Percentiles rank a stretch among this genome's conserved stretches.
phyloP scores from a whole-genome alignment of 2,113 vertebrate genomes.

The Corydoras sp. region DNA sequence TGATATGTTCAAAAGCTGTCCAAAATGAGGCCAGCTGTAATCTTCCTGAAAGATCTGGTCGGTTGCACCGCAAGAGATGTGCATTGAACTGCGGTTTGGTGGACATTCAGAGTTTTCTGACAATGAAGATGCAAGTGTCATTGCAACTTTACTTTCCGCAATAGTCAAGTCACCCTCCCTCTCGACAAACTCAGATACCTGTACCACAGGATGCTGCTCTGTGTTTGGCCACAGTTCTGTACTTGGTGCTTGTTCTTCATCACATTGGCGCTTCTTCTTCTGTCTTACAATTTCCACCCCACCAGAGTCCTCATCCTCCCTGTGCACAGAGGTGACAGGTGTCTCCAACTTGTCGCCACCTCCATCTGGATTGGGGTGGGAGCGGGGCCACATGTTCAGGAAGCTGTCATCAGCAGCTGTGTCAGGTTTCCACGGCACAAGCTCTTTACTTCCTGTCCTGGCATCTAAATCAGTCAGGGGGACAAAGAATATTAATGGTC shows the following conservation, averaged over 20 bases:
- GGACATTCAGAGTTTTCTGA: slow-evolving; percentile 44
- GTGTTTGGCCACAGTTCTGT: slow-evolving; percentile 38
- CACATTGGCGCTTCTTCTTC: slow-evolving; percentile 51
- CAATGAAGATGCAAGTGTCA: slow-evolving; percentile 44
- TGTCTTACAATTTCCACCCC: slow-evolving; percentile 59
- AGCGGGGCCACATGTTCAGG: slow-evolving; percentile 36
- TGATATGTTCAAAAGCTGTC: too few species aligned
- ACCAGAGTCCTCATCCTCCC: slow-evolving; percentile 58
- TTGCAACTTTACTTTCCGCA: slow-evolving; percentile 59
- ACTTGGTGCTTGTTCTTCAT: slow-evolving; percentile 27
- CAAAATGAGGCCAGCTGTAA: too few species aligned
- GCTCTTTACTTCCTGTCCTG: slow-evolving; percentile 61
- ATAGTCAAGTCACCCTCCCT: slow-evolving; percentile 49
- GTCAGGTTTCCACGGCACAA: slow-evolving; percentile 52
- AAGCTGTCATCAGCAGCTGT: slow-evolving; percentile 58
- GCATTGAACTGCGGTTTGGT: slow-evolving; percentile 32
- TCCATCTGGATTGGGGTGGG: slow-evolving; percentile 63
- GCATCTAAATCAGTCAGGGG: slow-evolving; percentile 66
- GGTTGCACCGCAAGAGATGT: not conserved
- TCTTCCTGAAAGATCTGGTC: slow-evolving; percentile 7
- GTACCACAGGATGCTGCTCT: slow-evolving; percentile 51
- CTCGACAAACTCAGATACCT: slow-evolving; percentile 51
- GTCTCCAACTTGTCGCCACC: slow-evolving; percentile 56
- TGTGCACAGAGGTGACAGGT: slow-evolving; percentile 53
- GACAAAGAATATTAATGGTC: slow-evolving; percentile 58